Evolutionary conservation across 1,140 invertebrate genomes (phyloP).

Genomic region (Temnothorax longispinosus): DNA sequence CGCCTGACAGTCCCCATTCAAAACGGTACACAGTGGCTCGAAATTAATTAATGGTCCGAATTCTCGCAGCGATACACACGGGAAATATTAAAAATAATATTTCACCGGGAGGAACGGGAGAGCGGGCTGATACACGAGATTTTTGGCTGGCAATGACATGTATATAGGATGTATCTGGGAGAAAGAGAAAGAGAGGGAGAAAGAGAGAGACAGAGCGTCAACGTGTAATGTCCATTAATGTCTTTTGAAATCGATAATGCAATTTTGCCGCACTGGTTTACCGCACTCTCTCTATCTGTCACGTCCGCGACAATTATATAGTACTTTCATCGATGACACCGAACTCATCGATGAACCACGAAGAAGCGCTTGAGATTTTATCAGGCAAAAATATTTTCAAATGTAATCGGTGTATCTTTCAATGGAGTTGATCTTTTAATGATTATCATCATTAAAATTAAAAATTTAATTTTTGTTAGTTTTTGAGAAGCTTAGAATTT

Average conservation of each 20-base stretch:
- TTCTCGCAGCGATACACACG: conserved; percentile 49
- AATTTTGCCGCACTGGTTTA: conserved; percentile 29
- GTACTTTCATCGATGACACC: neutral
- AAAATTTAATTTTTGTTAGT: neutral
- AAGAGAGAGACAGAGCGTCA: neutral
- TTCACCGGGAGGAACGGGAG: conserved; percentile 13
- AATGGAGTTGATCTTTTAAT: neutral
- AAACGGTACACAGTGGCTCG: conserved; percentile 49
- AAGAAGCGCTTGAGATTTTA: neutral
- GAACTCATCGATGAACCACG: neutral
- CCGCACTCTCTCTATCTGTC: neutral
- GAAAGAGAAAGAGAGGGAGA: neutral
- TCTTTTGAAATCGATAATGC: conserved; percentile 44
- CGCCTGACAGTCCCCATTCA: conserved; percentile 51
- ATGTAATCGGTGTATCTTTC: neutral
- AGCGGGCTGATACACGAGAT: conserved; percentile 43
- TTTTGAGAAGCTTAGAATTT: neutral
- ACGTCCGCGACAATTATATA: conserved; percentile 3
- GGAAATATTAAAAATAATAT: conserved; percentile 64
- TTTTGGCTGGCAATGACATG: conserved; percentile 50
- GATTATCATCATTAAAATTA: neutral
- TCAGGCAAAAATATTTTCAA: neutral
- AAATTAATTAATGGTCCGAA: conserved; percentile 58
- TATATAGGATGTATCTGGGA: conserved; percentile 18
- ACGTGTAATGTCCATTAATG: conserved; percentile 44